A percentile compares a stretch with the other conserved stretches of the same genome.
Evolutionary conservation across 35 echinoderm and acorn worm species (phyloP).

Genomic region (Ophioderma brevispina): DNA sequence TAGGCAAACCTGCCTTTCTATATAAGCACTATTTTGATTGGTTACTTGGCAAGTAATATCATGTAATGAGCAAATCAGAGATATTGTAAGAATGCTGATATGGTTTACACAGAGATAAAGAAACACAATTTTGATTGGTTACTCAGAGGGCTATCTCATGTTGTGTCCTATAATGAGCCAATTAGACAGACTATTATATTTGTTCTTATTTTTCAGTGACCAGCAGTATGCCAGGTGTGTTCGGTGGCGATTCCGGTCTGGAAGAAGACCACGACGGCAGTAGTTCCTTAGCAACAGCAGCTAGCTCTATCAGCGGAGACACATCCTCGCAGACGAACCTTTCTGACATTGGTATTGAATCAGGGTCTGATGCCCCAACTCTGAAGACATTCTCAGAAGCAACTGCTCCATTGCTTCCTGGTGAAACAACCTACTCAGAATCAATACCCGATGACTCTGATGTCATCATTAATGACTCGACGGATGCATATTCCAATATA

Average conservation of each 20-base stretch:
- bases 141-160: too few species aligned
- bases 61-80: too few species aligned
- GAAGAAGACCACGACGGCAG: slow-evolving; percentile 75
- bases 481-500: slow-evolving; percentile 66
- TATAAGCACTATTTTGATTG: too few species aligned
- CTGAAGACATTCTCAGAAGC: slow-evolving; percentile 28
- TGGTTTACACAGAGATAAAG: too few species aligned
- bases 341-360: slow-evolving; percentile 59
- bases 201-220: background rate
- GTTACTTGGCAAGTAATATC: too few species aligned
- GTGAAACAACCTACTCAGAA: slow-evolving; percentile 1
- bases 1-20: too few species aligned
- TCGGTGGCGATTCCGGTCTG: slow-evolving; percentile 65
- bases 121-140: too few species aligned
- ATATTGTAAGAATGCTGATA: too few species aligned
- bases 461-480: slow-evolving; percentile 38
- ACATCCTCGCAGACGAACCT: slow-evolving; percentile 56
- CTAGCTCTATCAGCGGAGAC: slow-evolving; percentile 41
- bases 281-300: slow-evolving; percentile 23
- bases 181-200: too few species aligned
- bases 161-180: too few species aligned
- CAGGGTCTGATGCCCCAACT: background rate
- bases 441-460: slow-evolving; percentile 30
- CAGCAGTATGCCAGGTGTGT: slow-evolving; percentile 8
- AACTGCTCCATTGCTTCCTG: background rate